phyloP scores from a whole-genome alignment of 2,888 invertebrate genomes.

The Druceiella hillmani region DNA sequence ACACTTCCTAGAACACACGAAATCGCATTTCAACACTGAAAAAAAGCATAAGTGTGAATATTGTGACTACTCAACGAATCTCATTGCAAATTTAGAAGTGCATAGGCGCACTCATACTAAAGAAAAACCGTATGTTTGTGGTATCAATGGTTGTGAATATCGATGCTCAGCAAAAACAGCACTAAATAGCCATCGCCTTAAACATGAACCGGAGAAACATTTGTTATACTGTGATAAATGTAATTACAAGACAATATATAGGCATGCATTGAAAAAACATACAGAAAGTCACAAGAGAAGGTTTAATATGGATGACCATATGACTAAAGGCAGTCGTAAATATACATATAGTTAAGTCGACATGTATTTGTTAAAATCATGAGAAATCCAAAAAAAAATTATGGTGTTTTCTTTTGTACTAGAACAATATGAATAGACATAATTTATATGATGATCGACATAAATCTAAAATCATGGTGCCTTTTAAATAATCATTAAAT shows the following conservation, averaged over 20 bases:
- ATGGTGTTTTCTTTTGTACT: no score
- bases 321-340: no score
- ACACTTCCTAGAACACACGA: slow-evolving; percentile 27
- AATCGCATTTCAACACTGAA: slow-evolving; percentile 22
- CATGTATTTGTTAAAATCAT: no score
- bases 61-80: slow-evolving; percentile 29
- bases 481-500: no score
- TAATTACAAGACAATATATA: slow-evolving; percentile 32
- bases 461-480: no score
- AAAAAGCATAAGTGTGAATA: slow-evolving; percentile 25
- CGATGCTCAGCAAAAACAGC: slow-evolving; percentile 27
- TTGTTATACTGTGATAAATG: slow-evolving; percentile 33
- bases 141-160: slow-evolving; percentile 24
- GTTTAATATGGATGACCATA: no score
- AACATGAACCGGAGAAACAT: slow-evolving; percentile 29
- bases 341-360: no score
- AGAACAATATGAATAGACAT: no score
- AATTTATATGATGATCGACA: no score
- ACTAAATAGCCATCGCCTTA: slow-evolving; percentile 29
- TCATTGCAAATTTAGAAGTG: slow-evolving; percentile 28
- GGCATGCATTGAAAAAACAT: slow-evolving; percentile 30
- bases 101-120: slow-evolving; percentile 29
- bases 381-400: no score
- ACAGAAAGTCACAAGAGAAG: slow-evolving; percentile 28
- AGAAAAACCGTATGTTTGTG: slow-evolving; percentile 26